Conservation (phyloP, 2,797 vertebrate genomes). For the Spinus olivaceus region DNA sequence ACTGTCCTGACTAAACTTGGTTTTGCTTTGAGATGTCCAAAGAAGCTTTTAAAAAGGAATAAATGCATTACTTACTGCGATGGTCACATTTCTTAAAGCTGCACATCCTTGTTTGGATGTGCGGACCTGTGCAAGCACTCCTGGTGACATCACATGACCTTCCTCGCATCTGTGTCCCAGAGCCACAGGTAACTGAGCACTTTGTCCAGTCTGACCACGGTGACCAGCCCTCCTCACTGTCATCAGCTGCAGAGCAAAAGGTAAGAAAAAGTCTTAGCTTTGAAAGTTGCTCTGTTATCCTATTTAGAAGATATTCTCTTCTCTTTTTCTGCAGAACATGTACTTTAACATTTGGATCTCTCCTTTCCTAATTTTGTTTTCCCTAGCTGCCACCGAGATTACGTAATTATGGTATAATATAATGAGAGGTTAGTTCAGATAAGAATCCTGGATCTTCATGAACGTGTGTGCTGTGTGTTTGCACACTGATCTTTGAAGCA, state of each 20-base stretch:
- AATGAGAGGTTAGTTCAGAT: not conserved
- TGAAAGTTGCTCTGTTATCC: not conserved
- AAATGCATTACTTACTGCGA: slow-evolving; percentile 82
- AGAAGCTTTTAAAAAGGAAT: not conserved
- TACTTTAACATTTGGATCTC: not conserved
- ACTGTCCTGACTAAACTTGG: not conserved
- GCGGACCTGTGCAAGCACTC: slow-evolving; percentile 90
- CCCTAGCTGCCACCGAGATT: not conserved
- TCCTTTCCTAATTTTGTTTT: not conserved
- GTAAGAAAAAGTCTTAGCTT: not conserved
- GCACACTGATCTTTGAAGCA: not conserved
- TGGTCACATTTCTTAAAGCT: slow-evolving; percentile 91
- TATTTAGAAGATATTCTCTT: not conserved
- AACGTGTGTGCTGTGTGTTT: not conserved
- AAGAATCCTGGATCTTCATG: not conserved
- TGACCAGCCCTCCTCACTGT: slow-evolving; percentile 93
- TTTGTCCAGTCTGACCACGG: slow-evolving; percentile 99
- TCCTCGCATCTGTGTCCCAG: slow-evolving; percentile 95
- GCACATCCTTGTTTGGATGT: slow-evolving; percentile 95
- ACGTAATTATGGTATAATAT: not conserved
- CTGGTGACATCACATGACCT: slow-evolving; percentile 95
- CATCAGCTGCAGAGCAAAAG: slow-evolving; percentile 71
- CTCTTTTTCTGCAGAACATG: not conserved
- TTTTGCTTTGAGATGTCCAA: not conserved
- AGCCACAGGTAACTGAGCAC: slow-evolving; percentile 92